Conservation (phyloP, 1,140 invertebrate genomes). For the Aphidius gifuensis region DNA sequence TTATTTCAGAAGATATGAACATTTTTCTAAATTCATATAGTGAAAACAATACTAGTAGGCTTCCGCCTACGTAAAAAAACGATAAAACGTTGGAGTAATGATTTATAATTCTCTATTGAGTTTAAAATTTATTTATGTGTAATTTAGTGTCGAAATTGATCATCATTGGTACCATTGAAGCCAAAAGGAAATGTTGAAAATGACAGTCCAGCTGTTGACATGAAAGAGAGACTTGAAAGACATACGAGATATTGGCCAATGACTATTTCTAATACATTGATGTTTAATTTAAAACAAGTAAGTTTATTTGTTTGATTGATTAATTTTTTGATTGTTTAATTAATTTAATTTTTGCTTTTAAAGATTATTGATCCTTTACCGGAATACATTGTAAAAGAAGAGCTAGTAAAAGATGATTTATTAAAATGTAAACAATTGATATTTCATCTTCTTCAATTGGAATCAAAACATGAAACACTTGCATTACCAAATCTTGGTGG, state of each 20-base stretch:
- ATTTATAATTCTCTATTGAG: slow-evolving; percentile 1
- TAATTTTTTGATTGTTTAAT: too few species aligned
- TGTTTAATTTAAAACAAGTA: slow-evolving; percentile 84
- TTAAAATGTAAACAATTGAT: slow-evolving; percentile 86
- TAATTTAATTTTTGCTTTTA: slow-evolving; percentile 20
- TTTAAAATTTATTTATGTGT: slow-evolving; percentile 22
- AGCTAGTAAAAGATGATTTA: slow-evolving; percentile 80
- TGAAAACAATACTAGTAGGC: too few species aligned
- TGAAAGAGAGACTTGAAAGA: slow-evolving; percentile 69
- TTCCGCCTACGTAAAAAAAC: too few species aligned
- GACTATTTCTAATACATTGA: slow-evolving; percentile 83
- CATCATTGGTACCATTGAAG: slow-evolving; percentile 72
- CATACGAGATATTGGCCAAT: slow-evolving; percentile 91
- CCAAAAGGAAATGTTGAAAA: slow-evolving; percentile 42
- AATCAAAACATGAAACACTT: slow-evolving; percentile 79
- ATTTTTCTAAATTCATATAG: too few species aligned
- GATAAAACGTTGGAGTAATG: too few species aligned
- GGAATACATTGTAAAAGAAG: slow-evolving; percentile 76
- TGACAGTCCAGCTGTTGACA: slow-evolving; percentile 58
- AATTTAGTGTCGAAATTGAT: slow-evolving; percentile 21
- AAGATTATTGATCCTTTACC: slow-evolving; percentile 80
- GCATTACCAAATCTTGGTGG: slow-evolving; percentile 63
- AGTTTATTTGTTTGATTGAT: slow-evolving; percentile 33
- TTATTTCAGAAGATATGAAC: too few species aligned
- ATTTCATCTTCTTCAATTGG: slow-evolving; percentile 76